Conservation (phyloP, 2,888 invertebrate genomes). For the Hydriomena furcata region DNA sequence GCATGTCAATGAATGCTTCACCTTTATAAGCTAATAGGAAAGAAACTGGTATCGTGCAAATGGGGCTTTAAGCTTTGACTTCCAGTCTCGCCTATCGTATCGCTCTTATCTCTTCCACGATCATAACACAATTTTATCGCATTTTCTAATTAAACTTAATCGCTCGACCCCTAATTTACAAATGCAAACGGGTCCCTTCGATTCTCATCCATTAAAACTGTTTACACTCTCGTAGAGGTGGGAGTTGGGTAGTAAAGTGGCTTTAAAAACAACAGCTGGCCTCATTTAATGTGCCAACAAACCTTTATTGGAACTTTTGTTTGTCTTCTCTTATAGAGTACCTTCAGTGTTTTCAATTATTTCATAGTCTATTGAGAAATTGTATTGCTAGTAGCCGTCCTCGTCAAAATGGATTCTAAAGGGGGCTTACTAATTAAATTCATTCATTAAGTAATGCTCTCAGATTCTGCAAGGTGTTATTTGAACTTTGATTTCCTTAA, state of each 20-base stretch:
- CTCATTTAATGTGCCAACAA: conserved; percentile 22
- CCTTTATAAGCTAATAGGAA: too few relatives aligned
- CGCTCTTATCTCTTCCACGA: not conserved
- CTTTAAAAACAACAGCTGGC: conserved; percentile 26
- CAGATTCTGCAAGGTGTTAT: too few relatives aligned
- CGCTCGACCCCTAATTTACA: conserved; percentile 21
- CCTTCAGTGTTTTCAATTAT: conserved; percentile 15
- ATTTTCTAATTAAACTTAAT: conserved; percentile 22
- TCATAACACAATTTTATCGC: conserved; percentile 1
- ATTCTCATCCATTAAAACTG: conserved; percentile 26
- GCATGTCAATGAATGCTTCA: too few relatives aligned
- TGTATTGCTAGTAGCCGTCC: not conserved
- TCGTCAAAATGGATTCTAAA: not conserved
- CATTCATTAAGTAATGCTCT: too few relatives aligned
- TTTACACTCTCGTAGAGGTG: conserved; percentile 21
- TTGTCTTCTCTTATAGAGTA: conserved; percentile 9
- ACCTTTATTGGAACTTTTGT: conserved; percentile 25
- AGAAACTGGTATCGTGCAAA: too few relatives aligned
- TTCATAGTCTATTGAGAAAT: conserved; percentile 11
- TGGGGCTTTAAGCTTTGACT: too few relatives aligned
- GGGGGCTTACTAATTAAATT: too few relatives aligned
- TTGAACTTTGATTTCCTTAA: too few relatives aligned
- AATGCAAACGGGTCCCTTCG: conserved; percentile 24
- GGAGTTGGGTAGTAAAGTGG: conserved; percentile 21
- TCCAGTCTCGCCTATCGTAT: too few relatives aligned